A percentile compares a stretch with the other conserved stretches of the same genome.
Conservation (phyloP, 2,888 invertebrate species). For the Heliconius ethilla region DNA sequence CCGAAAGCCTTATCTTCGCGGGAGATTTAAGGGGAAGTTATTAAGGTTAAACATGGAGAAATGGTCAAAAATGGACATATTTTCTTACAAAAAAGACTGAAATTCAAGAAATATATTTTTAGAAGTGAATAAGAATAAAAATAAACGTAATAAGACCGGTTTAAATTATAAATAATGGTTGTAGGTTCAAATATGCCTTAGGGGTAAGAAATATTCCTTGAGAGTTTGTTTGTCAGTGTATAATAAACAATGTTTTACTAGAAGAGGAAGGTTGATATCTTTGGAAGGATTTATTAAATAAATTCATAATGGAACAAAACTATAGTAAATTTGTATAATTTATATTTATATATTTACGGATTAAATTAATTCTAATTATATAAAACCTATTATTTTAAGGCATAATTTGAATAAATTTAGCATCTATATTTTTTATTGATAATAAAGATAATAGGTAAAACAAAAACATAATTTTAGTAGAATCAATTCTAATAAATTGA, state of each 20-base stretch:
- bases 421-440: not conserved
- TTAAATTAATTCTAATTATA: constrained; percentile 3
- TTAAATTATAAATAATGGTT: no score
- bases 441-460: not conserved
- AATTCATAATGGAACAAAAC: no score
- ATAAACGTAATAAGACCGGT: not conserved
- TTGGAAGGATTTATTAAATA: no score
- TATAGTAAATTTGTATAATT: not conserved
- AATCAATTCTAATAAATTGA: not conserved
- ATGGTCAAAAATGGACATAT: not conserved
- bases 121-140: not conserved
- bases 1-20: constrained; percentile 60
- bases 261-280: no score
- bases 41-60: not conserved
- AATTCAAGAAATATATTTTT: no score
- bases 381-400: not conserved
- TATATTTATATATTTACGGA: not conserved
- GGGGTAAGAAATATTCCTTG: no score
- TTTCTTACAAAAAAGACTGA: not conserved
- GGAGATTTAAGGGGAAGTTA: constrained; percentile 57
- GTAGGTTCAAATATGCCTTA: no score
- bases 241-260: no score
- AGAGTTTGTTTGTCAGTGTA: no score
- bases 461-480: not conserved
- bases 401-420: not conserved